Evolutionary conservation across 2,113 vertebrate genomes (phyloP).

Genomic region (Amphilophus citrinellus): DNA sequence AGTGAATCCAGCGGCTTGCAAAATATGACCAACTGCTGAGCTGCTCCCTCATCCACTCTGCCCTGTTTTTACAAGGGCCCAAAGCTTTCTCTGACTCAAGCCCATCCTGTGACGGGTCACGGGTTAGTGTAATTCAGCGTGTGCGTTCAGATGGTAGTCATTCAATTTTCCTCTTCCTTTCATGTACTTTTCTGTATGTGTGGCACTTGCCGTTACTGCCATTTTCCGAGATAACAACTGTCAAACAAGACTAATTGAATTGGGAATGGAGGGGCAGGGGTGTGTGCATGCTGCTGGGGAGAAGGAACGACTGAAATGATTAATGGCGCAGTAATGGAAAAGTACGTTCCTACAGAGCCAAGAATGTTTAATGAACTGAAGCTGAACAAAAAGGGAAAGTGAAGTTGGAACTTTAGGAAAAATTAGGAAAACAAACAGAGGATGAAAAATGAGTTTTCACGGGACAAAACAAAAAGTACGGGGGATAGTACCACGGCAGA

Average conservation of each 20-base stretch:
- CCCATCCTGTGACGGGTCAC: conserved; percentile 29
- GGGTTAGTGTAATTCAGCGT: conserved; percentile 33
- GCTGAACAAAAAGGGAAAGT: conserved; percentile 54
- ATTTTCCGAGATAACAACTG: conserved; percentile 79
- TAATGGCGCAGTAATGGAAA: conserved; percentile 70
- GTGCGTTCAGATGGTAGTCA: conserved; percentile 59
- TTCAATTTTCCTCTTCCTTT: conserved; percentile 62
- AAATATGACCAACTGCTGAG: conserved; percentile 34
- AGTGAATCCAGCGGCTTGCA: conserved; percentile 28
- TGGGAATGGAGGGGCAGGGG: conserved; percentile 36
- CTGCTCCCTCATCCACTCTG: conserved; percentile 41
- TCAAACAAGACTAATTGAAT: conserved; percentile 75
- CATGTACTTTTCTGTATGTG: conserved; percentile 47
- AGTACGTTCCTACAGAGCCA: conserved; percentile 49
- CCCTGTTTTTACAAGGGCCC: conserved; percentile 60
- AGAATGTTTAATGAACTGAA: conserved; percentile 66
- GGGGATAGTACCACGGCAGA: not conserved
- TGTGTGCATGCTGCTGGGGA: conserved; percentile 33
- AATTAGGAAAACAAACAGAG: conserved; percentile 39
- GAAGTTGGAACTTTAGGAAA: conserved; percentile 31
- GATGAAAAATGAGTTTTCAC: conserved; percentile 50
- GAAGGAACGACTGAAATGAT: conserved; percentile 56
- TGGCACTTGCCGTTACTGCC: conserved; percentile 62
- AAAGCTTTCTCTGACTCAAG: conserved; percentile 47
- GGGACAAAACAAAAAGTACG: conserved; percentile 10